These are phyloP conservation scores for Theristus sp. DNA, from an alignment of 2,888 invertebrate species.

Conservation along the genomic window DNA sequence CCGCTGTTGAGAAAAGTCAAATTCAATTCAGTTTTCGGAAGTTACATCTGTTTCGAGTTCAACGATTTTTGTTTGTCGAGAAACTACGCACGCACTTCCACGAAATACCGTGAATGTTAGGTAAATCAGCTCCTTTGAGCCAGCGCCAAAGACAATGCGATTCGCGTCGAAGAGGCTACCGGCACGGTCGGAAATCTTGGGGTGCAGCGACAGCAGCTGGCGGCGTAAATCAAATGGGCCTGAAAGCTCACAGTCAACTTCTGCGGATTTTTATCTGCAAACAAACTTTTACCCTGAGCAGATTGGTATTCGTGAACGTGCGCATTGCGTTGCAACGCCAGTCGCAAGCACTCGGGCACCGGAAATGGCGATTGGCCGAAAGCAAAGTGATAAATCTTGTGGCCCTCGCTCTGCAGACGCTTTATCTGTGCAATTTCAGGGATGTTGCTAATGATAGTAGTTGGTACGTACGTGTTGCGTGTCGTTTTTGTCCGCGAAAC, in stretches of 20 bases:
- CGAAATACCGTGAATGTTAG: slow-evolving; percentile 25
- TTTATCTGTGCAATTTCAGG: slow-evolving; percentile 12
- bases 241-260: slow-evolving; percentile 7
- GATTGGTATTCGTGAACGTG: slow-evolving; percentile 25
- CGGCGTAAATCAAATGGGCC: slow-evolving; percentile 24
- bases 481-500: too few species aligned
- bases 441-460: background rate
- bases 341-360: slow-evolving; percentile 21
- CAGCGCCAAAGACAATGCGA: slow-evolving; percentile 28
- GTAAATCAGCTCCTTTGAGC: slow-evolving; percentile 30
- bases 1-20: slow-evolving; percentile 5
- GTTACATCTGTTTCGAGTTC: too few species aligned
- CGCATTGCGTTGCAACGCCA: slow-evolving; percentile 23
- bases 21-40: too few species aligned
- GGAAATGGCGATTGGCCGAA: slow-evolving; percentile 32
- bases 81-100: slow-evolving; percentile 20
- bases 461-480: too few species aligned
- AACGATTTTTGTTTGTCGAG: too few species aligned
- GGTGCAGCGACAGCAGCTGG: slow-evolving; percentile 25
- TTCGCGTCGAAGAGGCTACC: too few species aligned
- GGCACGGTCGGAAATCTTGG: too few species aligned
- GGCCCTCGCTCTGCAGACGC: slow-evolving; percentile 19
- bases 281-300: slow-evolving; percentile 27
- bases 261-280: too few species aligned
- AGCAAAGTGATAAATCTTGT: slow-evolving; percentile 26